Percentiles rank a stretch among this genome's conserved stretches.
Conservation (phyloP, 2,113 vertebrate species). For the Aphelocoma coerulescens region DNA sequence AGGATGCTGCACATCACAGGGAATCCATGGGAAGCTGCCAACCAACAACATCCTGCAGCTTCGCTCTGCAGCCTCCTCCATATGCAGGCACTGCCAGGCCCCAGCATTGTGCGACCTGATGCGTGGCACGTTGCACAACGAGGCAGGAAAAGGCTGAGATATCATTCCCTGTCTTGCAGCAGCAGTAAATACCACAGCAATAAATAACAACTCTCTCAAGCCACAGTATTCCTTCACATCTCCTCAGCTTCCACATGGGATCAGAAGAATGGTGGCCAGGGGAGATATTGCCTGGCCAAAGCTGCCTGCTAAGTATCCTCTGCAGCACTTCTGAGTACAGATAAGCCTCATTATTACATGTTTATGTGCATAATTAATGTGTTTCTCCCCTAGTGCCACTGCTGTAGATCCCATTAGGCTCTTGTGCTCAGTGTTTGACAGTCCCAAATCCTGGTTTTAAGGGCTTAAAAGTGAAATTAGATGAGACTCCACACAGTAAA, state of each 20-base stretch:
- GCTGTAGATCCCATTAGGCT: not conserved
- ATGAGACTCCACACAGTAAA: not conserved
- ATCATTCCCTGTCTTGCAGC: not conserved
- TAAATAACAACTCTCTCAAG: not conserved
- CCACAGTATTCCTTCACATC: not conserved
- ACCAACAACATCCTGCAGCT: not conserved
- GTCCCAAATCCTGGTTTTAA: not conserved
- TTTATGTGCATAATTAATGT: not conserved
- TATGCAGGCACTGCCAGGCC: not conserved
- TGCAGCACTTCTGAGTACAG: not conserved
- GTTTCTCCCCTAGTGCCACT: not conserved
- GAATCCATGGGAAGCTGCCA: conserved; percentile 27
- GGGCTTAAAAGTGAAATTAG: not conserved
- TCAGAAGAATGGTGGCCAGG: not conserved
- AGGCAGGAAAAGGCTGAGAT: not conserved
- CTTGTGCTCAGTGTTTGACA: not conserved
- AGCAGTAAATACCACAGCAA: not conserved
- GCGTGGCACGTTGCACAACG: not conserved
- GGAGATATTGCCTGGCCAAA: not conserved
- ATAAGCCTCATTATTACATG: not conserved
- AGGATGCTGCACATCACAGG: not conserved
- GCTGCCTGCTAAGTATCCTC: not conserved
- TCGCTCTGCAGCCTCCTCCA: not conserved
- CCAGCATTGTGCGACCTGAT: not conserved
- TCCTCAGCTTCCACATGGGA: not conserved